These are phyloP conservation scores for Pseudopipra pipra DNA, from an alignment of 2,113 vertebrate genomes.

Conservation along the genomic window DNA sequence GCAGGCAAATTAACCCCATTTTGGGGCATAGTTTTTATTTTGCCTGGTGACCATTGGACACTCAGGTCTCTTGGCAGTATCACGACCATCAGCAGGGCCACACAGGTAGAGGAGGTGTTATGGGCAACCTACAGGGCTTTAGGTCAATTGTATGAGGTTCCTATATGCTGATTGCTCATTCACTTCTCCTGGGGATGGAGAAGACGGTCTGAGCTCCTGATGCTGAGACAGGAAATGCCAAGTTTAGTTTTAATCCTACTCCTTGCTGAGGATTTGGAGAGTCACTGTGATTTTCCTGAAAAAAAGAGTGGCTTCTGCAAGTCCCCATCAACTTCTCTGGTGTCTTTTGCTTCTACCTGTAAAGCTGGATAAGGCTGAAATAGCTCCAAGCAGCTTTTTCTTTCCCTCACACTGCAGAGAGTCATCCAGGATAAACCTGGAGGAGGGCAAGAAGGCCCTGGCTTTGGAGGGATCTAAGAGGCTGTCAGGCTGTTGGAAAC, in stretches of 20 bases:
- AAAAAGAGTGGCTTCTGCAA: neutral
- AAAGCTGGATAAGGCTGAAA: neutral
- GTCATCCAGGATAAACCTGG: neutral
- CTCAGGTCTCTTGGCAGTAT: neutral
- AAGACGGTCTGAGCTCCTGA: neutral
- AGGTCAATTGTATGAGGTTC: neutral
- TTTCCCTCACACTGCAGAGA: neutral
- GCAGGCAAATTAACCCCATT: neutral
- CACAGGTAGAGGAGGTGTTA: accelerated
- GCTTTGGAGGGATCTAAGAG: neutral
- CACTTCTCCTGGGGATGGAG: neutral
- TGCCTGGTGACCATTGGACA: neutral
- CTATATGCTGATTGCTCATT: neutral
- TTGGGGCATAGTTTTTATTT: neutral
- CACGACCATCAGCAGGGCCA: neutral
- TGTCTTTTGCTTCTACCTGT: neutral
- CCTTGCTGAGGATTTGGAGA: neutral
- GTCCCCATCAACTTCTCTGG: neutral
- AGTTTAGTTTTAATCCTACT: neutral
- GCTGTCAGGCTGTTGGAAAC: neutral
- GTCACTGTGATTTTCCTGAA: neutral
- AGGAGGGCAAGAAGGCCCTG: neutral
- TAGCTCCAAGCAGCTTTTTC: neutral
- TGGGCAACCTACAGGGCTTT: neutral
- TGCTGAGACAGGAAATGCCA: neutral